Base-by-base conservation (phyloP, 2,888 invertebrate species). In the Pachydiplax longipennis region DNA sequence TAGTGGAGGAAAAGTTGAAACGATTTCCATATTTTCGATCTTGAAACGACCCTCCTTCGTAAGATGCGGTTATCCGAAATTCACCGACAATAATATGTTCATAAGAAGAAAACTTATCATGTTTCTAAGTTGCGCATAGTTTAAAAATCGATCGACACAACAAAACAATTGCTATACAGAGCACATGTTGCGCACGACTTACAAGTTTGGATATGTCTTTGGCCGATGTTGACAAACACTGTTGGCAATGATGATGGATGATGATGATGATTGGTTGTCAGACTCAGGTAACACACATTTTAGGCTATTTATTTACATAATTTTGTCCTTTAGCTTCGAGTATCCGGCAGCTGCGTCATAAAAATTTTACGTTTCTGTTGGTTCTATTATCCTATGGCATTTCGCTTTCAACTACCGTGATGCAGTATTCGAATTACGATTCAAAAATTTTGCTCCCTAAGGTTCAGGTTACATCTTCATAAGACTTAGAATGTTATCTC, bases 161-260 rank as follows among this genome's bases (percentile, higher is more conserved):
- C 58, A 61, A 83, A 87, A 87, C 87, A 87, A 61, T 87, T 37
- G 87, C 87, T 58, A 22, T 65, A n/a, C 87, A 25, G 10, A 31
- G 35, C 37, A 65, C 61, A 58, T 83, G 83, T 83, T 83, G 83
- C 83, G 83, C 58, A 87, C 87, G 8, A 65, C 40, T 15, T 65
- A 48, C 12, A n/a, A 58, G 18, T 40, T 87, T 35, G 1, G 31
- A 37, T 12, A 87, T 65, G 87, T 22, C 58, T 37, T 87, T 37
- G 22, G 37, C 83, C 58, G 48, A 83, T 37, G 87, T 87, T 87
- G 87, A 87, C 35, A 83, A 83, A 83, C 83, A 83, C 35, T 37
- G 6, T n/a, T 48, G 58, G 15, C 61, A 37, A 15, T 31, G 61
- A 87, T 87, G 87, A 61, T 61, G 35, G 87, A 61, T 87, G 61